Percentiles rank a stretch among this genome's conserved stretches.
Conservation (phyloP, 2,797 vertebrate species). For the Epinephelus malabaricus region DNA sequence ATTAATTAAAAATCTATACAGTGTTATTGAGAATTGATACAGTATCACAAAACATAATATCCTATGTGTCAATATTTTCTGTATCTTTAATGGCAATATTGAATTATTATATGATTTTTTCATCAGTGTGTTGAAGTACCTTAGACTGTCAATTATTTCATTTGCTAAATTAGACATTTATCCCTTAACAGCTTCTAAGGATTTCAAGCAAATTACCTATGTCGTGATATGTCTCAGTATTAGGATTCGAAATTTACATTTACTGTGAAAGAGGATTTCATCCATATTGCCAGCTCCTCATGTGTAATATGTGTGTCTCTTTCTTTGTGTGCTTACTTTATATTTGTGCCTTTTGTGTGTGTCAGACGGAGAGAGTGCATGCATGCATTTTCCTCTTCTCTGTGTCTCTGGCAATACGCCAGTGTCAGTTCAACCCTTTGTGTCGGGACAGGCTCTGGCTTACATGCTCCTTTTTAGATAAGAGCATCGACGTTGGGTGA, state of each 20-base stretch:
- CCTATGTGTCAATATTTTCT: too few species aligned
- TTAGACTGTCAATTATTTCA: not conserved
- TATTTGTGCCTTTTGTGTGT: not conserved
- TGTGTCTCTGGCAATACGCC: slow-evolving; percentile 10
- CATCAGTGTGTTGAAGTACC: not conserved
- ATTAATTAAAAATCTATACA: too few species aligned
- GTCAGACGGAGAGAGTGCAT: not conserved
- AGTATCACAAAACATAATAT: too few species aligned
- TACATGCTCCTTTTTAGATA: slow-evolving; percentile 5
- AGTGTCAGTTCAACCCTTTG: slow-evolving; percentile 4
- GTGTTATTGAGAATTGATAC: too few species aligned
- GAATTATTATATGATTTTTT: not conserved
- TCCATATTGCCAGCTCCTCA: not conserved
- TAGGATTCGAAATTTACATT: not conserved
- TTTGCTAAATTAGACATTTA: not conserved
- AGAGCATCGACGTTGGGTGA: slow-evolving; percentile 21
- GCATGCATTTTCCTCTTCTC: slow-evolving; percentile 14
- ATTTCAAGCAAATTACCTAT: not conserved
- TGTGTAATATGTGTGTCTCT: not conserved
- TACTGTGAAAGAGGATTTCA: not conserved
- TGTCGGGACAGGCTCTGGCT: not conserved
- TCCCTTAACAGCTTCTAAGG: not conserved
- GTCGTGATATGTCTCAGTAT: not conserved
- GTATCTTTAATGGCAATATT: too few species aligned
- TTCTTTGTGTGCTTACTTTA: not conserved